phyloP scores from a whole-genome alignment of 2,113 vertebrate genomes.

The Empidonax alnorum region DNA sequence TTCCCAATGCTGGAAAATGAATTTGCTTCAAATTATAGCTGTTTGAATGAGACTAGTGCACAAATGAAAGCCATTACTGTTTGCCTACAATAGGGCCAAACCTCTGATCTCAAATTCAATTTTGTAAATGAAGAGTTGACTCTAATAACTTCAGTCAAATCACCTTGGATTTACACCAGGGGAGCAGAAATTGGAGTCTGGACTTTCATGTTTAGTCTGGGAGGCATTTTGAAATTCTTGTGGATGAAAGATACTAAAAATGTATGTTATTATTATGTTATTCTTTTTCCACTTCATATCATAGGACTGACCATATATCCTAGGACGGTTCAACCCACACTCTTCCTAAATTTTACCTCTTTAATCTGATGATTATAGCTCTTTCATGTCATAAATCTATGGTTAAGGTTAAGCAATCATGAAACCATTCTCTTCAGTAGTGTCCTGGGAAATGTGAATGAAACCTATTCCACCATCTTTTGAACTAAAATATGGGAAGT shows the following conservation, averaged over 20 bases:
- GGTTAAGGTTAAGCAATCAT: constrained; percentile 21
- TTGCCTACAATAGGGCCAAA: constrained; percentile 15
- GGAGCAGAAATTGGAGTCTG: constrained; percentile 1
- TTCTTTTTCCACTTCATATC: constrained; percentile 40
- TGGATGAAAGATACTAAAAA: constrained; percentile 38
- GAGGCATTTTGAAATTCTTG: constrained; percentile 50
- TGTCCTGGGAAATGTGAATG: constrained; percentile 9
- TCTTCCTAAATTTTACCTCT: constrained; percentile 6
- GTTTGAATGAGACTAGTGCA: constrained; percentile 20
- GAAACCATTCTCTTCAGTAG: constrained; percentile 7
- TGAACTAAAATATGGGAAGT: background rate
- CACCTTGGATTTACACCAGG: constrained; percentile 51
- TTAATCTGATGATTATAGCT: constrained; percentile 62
- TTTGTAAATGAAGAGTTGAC: constrained; percentile 11
- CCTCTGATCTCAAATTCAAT: constrained; percentile 36
- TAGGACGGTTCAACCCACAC: background rate
- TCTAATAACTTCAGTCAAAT: constrained; percentile 23
- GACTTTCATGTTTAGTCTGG: constrained; percentile 43
- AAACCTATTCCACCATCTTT: background rate
- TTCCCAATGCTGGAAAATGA: constrained; percentile 24
- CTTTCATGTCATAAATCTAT: background rate
- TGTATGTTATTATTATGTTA: constrained; percentile 26
- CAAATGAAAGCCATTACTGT: constrained; percentile 42
- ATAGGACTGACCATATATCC: background rate
- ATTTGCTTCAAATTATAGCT: constrained; percentile 43